Evolutionary conservation across 2,888 invertebrate species (phyloP).

Genomic region (Zygothrica quintamaculata): DNA sequence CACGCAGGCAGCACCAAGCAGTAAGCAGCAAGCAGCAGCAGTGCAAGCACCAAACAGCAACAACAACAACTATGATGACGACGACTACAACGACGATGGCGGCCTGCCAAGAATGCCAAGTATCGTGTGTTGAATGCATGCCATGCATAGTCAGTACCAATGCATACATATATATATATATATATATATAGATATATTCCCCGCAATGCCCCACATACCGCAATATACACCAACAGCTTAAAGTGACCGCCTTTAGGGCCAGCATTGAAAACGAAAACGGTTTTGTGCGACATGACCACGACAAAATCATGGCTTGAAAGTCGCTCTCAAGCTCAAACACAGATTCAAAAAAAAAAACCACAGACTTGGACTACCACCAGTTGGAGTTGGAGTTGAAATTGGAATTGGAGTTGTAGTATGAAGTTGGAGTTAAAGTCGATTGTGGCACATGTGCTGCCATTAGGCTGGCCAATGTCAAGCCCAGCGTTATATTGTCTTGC

Average conservation of each 20-base stretch:
- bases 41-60: no score
- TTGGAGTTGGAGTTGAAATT: neutral
- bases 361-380: constrained; percentile 19
- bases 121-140: constrained; percentile 80
- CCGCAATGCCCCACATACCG: neutral
- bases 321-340: constrained; percentile 30
- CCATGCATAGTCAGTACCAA: constrained; percentile 70
- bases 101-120: constrained; percentile 78
- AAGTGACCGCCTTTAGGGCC: constrained; percentile 73
- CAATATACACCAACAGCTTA: constrained; percentile 14
- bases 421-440: constrained; percentile 21
- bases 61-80: no score
- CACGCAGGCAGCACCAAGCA: constrained; percentile 63
- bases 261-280: constrained; percentile 78
- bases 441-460: constrained; percentile 50
- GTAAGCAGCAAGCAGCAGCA: constrained; percentile 20
- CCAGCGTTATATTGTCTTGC: constrained; percentile 42
- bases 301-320: constrained; percentile 70
- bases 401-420: neutral
- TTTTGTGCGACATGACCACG: constrained; percentile 76
- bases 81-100: constrained; percentile 45
- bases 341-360: neutral
- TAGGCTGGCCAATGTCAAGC: constrained; percentile 57
- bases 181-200: no score
- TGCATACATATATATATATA: no score